These are phyloP conservation scores for Paramormyrops hopkinsi DNA, from an alignment of 2,797 vertebrate genomes.

Conservation along the genomic window DNA sequence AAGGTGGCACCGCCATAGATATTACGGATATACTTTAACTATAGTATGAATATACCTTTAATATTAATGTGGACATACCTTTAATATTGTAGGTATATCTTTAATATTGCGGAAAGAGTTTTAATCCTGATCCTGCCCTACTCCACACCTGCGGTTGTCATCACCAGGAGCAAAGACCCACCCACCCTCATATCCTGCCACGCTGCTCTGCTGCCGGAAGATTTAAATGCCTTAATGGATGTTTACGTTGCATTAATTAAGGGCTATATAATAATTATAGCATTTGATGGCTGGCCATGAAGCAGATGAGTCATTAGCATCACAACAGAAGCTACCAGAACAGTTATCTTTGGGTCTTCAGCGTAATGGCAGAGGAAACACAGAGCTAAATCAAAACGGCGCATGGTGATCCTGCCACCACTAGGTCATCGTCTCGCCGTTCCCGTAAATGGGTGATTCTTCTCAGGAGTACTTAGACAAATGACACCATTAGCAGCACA, in stretches of 20 bases:
- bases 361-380: background rate
- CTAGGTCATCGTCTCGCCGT: background rate
- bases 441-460: background rate
- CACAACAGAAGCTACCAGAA: background rate
- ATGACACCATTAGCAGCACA: background rate
- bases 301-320: background rate
- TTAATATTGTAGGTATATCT: background rate
- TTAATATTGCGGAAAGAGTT: background rate
- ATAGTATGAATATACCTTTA: background rate
- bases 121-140: background rate
- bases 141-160: background rate
- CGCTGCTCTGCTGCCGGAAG: background rate
- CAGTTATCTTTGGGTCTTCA: background rate
- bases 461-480: conserved; percentile 1
- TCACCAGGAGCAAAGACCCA: background rate
- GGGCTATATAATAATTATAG: background rate
- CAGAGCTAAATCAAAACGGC: background rate
- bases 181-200: background rate
- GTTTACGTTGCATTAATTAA: background rate
- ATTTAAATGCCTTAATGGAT: background rate
- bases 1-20: background rate
- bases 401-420: background rate
- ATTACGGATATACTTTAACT: background rate
- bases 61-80: background rate
- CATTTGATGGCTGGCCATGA: background rate